These are phyloP conservation scores for Spilosoma lubricipeda DNA, from an alignment of 2,888 invertebrate genomes.

Conservation along the genomic window DNA sequence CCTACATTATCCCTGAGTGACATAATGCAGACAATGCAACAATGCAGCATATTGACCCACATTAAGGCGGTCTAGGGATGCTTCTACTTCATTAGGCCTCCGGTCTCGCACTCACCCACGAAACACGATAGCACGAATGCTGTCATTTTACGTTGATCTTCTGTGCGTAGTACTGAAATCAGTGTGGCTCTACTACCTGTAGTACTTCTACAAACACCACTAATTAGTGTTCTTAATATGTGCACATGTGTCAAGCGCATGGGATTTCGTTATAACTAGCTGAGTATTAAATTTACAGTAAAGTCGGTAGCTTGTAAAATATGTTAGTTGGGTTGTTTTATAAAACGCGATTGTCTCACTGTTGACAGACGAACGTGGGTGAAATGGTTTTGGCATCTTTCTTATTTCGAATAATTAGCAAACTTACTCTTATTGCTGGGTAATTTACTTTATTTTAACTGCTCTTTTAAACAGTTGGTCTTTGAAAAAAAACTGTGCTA, in stretches of 20 bases:
- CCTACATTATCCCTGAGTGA: no score
- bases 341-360: slow-evolving; percentile 30
- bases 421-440: slow-evolving; percentile 21
- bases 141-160: no score
- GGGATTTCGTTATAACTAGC: not conserved
- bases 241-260: not conserved
- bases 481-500: not conserved
- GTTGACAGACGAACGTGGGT: slow-evolving; percentile 35
- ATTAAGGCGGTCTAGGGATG: no score
- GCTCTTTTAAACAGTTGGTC: not conserved
- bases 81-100: no score
- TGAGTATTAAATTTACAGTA: not conserved
- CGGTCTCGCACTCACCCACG: no score
- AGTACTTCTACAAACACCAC: not conserved
- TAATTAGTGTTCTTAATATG: not conserved
- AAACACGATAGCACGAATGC: no score
- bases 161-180: no score
- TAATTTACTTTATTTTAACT: slow-evolving; percentile 24
- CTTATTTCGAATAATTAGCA: slow-evolving; percentile 36
- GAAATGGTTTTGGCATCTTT: slow-evolving; percentile 41
- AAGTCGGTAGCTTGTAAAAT: slow-evolving; percentile 2
- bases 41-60: no score
- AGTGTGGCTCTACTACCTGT: no score
- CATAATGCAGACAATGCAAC: no score
- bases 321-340: slow-evolving; percentile 15